These are phyloP conservation scores for Lepetodrilus schrolli DNA, from an alignment of 2,888 invertebrate species.

Conservation along the genomic window DNA sequence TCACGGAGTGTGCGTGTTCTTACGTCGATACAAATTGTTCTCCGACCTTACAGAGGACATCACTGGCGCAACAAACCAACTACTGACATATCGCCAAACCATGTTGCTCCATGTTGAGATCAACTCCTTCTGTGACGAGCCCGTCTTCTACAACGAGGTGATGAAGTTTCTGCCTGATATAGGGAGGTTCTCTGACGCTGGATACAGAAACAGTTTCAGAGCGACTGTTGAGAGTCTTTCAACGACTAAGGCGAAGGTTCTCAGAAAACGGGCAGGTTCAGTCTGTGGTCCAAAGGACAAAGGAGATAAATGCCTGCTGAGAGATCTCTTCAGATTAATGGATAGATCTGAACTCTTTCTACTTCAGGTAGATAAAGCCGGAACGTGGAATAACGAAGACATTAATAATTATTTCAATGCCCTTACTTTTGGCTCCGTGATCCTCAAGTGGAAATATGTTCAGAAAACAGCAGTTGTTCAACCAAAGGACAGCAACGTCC, in stretches of 20 bases:
- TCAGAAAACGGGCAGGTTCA: background rate
- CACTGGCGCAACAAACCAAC: too few relatives aligned
- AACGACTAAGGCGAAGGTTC: background rate
- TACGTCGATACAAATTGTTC: background rate
- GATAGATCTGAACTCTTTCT: background rate
- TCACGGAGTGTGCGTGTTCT: background rate
- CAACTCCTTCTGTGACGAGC: background rate
- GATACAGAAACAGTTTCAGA: background rate
- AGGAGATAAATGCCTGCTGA: background rate
- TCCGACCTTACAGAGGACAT: background rate
- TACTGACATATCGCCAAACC: background rate
- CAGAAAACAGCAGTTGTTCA: background rate
- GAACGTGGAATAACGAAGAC: background rate
- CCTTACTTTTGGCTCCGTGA: background rate
- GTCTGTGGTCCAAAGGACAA: background rate
- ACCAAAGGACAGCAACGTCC: background rate
- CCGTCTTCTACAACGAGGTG: background rate
- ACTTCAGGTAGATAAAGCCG: background rate
- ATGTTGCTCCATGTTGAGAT: background rate
- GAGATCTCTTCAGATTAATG: background rate
- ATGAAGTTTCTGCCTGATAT: background rate
- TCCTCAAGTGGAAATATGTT: background rate
- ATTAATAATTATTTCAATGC: conserved; percentile 2
- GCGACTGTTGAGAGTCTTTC: background rate
- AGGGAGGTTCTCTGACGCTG: background rate